phyloP scores from a whole-genome alignment of 2,113 vertebrate species.

The Barnardius zonarius region DNA sequence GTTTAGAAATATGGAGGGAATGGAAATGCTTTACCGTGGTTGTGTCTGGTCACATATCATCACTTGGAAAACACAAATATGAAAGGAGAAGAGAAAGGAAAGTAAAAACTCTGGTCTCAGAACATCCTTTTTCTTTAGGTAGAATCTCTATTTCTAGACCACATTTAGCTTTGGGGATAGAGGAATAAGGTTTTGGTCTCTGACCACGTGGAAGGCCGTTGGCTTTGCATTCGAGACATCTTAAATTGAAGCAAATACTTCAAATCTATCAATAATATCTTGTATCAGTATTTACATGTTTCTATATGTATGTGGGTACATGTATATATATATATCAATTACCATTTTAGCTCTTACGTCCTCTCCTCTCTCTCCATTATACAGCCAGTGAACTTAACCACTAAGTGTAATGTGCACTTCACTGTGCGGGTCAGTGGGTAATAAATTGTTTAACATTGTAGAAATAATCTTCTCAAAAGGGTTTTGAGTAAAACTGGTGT shows the following conservation, averaged over 20 bases:
- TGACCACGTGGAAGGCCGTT: background rate
- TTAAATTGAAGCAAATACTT: background rate
- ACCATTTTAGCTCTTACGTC: background rate
- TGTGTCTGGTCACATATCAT: background rate
- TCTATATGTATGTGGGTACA: background rate
- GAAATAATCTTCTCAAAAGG: background rate
- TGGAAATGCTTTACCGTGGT: background rate
- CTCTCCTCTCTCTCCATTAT: background rate
- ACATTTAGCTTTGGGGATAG: background rate
- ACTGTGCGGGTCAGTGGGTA: background rate
- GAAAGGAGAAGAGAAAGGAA: background rate
- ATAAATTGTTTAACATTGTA: background rate
- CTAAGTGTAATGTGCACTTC: background rate
- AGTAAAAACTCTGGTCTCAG: background rate
- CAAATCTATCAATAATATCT: background rate
- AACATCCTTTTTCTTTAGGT: background rate
- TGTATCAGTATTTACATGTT: background rate
- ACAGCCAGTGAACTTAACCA: background rate
- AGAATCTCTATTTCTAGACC: background rate
- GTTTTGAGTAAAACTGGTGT: background rate
- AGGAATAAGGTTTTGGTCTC: background rate
- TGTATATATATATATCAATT: background rate
- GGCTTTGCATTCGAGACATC: background rate
- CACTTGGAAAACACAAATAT: background rate
- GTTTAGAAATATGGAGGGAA: background rate